Evolutionary conservation across 1,140 invertebrate genomes (phyloP).

Genomic region (Oryctes rhinoceros): DNA sequence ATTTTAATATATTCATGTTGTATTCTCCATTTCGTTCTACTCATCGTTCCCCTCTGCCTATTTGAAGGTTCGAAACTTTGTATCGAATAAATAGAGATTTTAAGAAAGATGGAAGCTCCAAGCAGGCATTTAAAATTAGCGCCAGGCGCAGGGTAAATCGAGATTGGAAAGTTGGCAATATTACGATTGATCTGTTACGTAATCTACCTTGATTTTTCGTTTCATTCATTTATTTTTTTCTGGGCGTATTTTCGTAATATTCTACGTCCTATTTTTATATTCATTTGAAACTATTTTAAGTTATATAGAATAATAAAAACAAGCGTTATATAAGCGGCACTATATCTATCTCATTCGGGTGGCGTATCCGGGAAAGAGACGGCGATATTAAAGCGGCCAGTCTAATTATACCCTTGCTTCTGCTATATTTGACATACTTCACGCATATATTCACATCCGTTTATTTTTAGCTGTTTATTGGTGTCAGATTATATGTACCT

Average conservation of each 20-base stretch:
- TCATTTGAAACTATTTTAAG: neutral
- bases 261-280: neutral
- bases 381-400: conserved; percentile 1
- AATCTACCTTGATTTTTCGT: neutral
- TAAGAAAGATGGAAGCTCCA: too few species aligned
- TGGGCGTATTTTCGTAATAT: neutral
- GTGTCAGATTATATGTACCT: conserved; percentile 21
- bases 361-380: neutral
- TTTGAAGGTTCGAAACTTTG: too few species aligned
- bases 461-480: conserved; percentile 25
- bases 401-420: conserved; percentile 9
- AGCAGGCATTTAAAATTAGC: too few species aligned
- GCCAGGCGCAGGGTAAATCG: too few species aligned
- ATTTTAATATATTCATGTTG: too few species aligned
- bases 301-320: neutral
- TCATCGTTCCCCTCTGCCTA: too few species aligned
- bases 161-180: too few species aligned
- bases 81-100: too few species aligned
- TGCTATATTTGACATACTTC: conserved; percentile 19
- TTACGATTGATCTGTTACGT: too few species aligned
- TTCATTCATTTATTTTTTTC: neutral
- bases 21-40: too few species aligned
- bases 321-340: neutral
- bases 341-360: neutral
- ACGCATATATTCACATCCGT: neutral